Conservation (phyloP, 2,797 vertebrate species). For the Channa striata region DNA sequence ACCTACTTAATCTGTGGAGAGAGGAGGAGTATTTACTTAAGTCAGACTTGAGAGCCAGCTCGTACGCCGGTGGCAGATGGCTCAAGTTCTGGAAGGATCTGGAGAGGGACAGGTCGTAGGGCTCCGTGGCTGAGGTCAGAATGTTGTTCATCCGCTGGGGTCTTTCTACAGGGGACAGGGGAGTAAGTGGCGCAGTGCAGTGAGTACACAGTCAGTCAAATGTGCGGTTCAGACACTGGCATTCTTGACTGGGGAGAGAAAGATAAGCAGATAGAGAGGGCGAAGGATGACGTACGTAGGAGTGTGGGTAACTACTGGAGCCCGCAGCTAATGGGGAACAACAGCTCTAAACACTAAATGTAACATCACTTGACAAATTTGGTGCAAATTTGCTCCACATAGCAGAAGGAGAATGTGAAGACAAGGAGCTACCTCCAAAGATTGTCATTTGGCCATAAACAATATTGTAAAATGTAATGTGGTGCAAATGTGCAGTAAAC, state of each 20-base stretch:
- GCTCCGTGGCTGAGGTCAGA: constrained; percentile 96
- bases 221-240: constrained; percentile 23
- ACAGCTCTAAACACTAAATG: neutral
- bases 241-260: constrained; percentile 23
- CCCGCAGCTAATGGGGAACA: neutral
- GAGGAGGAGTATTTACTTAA: constrained; percentile 92
- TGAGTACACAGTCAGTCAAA: constrained; percentile 49
- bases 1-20: constrained; percentile 91
- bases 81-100: constrained; percentile 98
- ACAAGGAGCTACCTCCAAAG: no score
- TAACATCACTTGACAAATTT: no score
- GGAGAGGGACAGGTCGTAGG: constrained; percentile 96
- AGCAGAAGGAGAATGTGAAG: no score
- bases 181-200: constrained; percentile 39
- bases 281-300: constrained; percentile 11
- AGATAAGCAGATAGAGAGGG: neutral
- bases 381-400: no score
- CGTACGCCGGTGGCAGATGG: constrained; percentile 94
- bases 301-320: neutral
- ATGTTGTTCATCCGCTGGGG: constrained; percentile 94
- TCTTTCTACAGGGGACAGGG: constrained; percentile 85
- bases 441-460: no score
- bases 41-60: constrained; percentile 92
- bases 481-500: no score
- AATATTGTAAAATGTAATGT: no score